phyloP scores from a whole-genome alignment of 64 coral and sea anemone species.

The Stichodactyla helianthus region DNA sequence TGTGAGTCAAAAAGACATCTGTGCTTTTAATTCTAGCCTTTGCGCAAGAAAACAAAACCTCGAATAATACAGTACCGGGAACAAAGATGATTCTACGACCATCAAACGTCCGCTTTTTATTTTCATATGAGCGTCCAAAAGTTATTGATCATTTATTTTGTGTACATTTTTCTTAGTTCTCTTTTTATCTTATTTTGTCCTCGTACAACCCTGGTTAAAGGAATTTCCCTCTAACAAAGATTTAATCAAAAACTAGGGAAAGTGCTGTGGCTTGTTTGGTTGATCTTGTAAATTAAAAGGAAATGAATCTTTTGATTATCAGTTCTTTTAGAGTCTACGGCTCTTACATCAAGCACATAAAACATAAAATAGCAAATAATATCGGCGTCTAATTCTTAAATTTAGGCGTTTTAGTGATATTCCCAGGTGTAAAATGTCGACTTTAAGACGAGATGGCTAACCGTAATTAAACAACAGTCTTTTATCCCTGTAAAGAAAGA shows the following conservation, averaged over 20 bases:
- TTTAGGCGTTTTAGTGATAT: neutral
- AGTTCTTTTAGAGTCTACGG: neutral
- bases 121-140: neutral
- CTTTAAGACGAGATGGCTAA: neutral
- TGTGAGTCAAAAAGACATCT: too few species aligned
- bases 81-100: too few species aligned
- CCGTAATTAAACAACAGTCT: neutral
- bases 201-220: neutral
- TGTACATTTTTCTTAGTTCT: neutral
- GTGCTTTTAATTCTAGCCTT: too few species aligned
- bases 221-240: neutral
- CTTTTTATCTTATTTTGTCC: neutral
- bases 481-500: neutral
- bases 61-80: too few species aligned
- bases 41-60: too few species aligned
- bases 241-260: neutral
- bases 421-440: neutral
- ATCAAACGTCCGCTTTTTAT: too few species aligned
- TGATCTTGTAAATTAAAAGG: neutral
- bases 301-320: neutral
- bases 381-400: neutral
- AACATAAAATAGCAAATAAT: neutral
- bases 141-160: neutral
- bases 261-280: neutral
- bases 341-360: neutral